Base-by-base conservation (phyloP, 2,113 vertebrate genomes). In the Sinocyclocheilus maitianheensis region DNA sequence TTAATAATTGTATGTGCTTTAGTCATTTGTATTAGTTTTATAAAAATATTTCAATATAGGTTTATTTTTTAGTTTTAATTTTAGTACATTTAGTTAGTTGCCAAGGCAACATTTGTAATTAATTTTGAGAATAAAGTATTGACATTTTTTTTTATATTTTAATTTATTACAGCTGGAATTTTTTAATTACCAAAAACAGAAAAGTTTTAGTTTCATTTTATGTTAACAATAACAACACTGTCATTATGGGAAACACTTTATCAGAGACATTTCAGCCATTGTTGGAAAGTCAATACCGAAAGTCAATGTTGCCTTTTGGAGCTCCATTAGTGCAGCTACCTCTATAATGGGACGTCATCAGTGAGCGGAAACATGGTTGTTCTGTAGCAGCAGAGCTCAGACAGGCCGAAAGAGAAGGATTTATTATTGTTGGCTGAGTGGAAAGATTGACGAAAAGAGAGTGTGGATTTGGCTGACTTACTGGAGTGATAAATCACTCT, bases 351-450 rank as follows among this genome's bases (percentile, higher is more conserved):
- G 2, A 79, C 11, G 11, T 69, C 11, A 37, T 22, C 63, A 37
- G 46, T 71, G 46, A 67, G 7, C 18, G 18, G 63, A 3, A 71
- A 67, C 46, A 53, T 51, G 63, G 24, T 4, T 37, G 81, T 71
- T 30, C 16, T 77, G 76, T 55, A 65, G 43, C 3, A 30, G 62
- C 40, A 46, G 24, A 81, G 55, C 60, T 78, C 53, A 78, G 20
- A 78, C 53, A 22, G 37, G 34, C 14, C 13, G 22, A 10, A 40
- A 22, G 4, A 53, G 43, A 34, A 12, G 24, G 65, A 71, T 55
- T 83, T 83, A 83, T 72, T 83, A 69, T 55, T 40, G 5, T 55
- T 83, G 65, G 63, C 60, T 12, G n/a, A 22, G 24, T 30, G 46
- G 81, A 72, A 83, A 83, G 48, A 72, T 58, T 30, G 48, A 72